Evolutionary conservation across 2,113 vertebrate species (phyloP).

Genomic region (Andinoacara biseriatus): DNA sequence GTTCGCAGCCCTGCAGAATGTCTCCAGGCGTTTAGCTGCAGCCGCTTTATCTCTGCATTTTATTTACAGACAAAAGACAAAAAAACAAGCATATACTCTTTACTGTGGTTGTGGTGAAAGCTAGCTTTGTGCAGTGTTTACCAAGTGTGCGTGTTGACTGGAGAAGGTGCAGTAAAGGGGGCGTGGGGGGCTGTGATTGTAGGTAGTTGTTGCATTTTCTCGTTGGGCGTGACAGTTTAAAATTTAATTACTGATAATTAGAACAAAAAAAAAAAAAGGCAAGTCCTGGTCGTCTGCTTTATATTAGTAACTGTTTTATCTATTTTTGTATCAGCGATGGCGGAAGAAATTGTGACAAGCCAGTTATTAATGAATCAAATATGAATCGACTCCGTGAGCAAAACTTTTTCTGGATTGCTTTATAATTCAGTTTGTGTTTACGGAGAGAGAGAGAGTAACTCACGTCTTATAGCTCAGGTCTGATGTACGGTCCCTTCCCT

Average conservation of each 20-base stretch:
- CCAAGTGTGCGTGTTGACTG: constrained; percentile 25
- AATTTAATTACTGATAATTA: constrained; percentile 44
- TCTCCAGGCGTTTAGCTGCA: constrained; percentile 12
- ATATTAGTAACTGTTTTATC: constrained; percentile 75
- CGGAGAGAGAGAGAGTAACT: neutral
- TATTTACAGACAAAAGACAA: constrained; percentile 19
- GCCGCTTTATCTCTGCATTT: constrained; percentile 40
- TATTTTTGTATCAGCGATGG: constrained; percentile 78
- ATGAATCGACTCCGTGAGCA: constrained; percentile 57
- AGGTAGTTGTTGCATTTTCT: constrained; percentile 46
- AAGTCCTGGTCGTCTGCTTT: constrained; percentile 70
- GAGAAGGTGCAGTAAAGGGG: constrained; percentile 26
- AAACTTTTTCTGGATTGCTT: constrained; percentile 44
- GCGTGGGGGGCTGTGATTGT: constrained; percentile 2
- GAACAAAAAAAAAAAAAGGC: constrained; percentile 46
- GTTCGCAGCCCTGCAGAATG: constrained; percentile 3
- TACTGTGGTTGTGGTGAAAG: constrained; percentile 63
- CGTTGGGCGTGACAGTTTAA: constrained; percentile 57
- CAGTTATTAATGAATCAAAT: constrained; percentile 39
- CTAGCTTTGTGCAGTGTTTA: constrained; percentile 67
- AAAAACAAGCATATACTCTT: constrained; percentile 32
- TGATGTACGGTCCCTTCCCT: neutral
- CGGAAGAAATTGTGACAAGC: constrained; percentile 21
- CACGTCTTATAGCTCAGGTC: constrained; percentile 13
- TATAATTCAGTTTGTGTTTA: constrained; percentile 16